Base-by-base conservation (phyloP, 2,888 invertebrate species). In the Sceliomorpha sp. region DNA sequence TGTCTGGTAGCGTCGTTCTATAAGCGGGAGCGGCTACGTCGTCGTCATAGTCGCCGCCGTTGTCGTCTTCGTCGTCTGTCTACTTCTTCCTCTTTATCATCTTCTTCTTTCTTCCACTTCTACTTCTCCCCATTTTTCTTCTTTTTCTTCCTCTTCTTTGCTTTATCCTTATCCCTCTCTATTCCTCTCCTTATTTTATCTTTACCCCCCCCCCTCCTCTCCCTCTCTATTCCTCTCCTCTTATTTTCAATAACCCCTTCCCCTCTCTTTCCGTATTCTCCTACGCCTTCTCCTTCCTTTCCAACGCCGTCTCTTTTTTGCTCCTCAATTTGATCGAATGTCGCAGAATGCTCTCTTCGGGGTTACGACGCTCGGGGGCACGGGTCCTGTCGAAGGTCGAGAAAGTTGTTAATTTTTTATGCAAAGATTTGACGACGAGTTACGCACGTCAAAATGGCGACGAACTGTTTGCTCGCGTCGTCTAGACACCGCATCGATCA, bases 401-500 rank as follows among this genome's bases (percentile, higher is more conserved):
- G 20, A 8, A 51, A 45, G 60, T 51, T 45, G 60, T 62, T 62
- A 62, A 62, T 45, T 62, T 62, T 62, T 53, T 62, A 62, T 17
- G 29, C 29, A 29, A 62, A 53, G 53, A 62, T 62, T 62, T 51
- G 62, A 63, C 55, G 47, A 55, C 48, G 40, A 55, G 53, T 47
- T 47, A 48, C 48, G 48, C 42, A 48, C 47, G 27, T 55, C 63
- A 63, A 63, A 45, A 63, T 63, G 55, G 55, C 53, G 39, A 55
- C 53, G 39, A 55, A 32, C 55, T 34, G 53, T 40, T 26, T 53
- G 20, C 20, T 20, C 20, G 20, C 20, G 39, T 45, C 63, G 63
- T 63, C 63, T 63, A 63, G 63, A 63, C 63, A 29, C 26, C 39
- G 51, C 48, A 51, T 63, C 63, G 63, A 63, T 63, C 29, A 63